Evolutionary conservation across 1,140 invertebrate genomes (phyloP).

Genomic region (Drosophila navojoa): DNA sequence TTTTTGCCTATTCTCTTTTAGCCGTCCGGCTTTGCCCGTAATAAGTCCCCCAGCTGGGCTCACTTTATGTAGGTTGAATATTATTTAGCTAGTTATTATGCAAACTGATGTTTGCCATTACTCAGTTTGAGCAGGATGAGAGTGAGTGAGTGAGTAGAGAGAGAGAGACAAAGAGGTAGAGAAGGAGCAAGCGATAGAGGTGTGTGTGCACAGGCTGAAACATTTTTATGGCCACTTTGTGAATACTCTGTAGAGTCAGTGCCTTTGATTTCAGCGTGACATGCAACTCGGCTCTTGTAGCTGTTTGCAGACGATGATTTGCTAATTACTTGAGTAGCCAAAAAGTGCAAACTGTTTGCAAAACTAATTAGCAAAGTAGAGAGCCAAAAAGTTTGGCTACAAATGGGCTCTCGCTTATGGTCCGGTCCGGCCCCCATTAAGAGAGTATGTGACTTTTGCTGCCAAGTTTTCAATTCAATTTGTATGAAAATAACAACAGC

Average conservation of each 20-base stretch:
- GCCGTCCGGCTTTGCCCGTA: conserved; percentile 16
- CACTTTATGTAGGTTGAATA: conserved; percentile 27
- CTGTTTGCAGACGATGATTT: conserved; percentile 12
- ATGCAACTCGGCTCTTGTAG: not conserved
- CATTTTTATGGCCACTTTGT: not conserved
- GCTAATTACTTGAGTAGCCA: conserved; percentile 29
- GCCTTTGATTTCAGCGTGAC: conserved; percentile 17
- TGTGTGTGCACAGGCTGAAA: not conserved
- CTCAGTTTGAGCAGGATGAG: not conserved
- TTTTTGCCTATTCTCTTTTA: conserved; percentile 4
- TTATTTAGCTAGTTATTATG: conserved; percentile 48
- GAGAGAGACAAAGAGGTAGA: not conserved
- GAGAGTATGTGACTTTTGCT: conserved; percentile 3
- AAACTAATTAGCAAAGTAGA: conserved; percentile 55
- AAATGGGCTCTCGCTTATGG: conserved; percentile 25
- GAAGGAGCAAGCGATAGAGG: no score
- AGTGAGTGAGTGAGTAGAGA: not conserved
- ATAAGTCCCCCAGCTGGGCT: conserved; percentile 28
- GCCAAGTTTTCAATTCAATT: conserved; percentile 33
- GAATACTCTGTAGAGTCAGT: conserved; percentile 1
- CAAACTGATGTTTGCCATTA: conserved; percentile 43
- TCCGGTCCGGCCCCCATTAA: not conserved
- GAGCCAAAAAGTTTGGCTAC: conserved; percentile 23
- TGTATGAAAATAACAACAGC: conserved; percentile 5
- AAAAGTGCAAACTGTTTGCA: conserved; percentile 24